Percentiles rank a stretch among this genome's conserved stretches.
Conservation (phyloP, 2,888 invertebrate genomes). For the Tromatobia lineatoria region DNA sequence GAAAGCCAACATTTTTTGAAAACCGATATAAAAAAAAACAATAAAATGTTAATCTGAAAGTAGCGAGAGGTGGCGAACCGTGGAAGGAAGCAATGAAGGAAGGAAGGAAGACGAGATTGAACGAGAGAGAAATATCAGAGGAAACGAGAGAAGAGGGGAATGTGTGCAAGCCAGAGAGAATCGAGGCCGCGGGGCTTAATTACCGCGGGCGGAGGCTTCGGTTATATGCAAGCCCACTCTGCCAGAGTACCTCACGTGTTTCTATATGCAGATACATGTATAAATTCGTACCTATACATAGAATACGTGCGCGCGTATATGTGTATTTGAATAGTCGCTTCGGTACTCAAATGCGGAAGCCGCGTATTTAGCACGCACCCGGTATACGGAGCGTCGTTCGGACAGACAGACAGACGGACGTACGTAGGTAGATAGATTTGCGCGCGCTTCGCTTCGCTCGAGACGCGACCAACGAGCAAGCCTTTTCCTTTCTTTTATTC, state of each 20-base stretch:
- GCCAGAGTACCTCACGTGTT: slow-evolving; percentile 8
- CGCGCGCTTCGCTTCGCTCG: slow-evolving; percentile 40
- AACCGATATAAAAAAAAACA: background rate
- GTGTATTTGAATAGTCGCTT: slow-evolving; percentile 44
- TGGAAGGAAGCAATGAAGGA: slow-evolving; percentile 45
- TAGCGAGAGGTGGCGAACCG: background rate
- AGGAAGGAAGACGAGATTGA: slow-evolving; percentile 57
- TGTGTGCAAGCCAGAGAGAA: background rate
- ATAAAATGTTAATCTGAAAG: background rate
- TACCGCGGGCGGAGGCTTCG: slow-evolving; percentile 52
- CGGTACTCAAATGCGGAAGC: slow-evolving; percentile 72
- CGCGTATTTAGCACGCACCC: slow-evolving; percentile 68
- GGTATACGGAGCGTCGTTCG: slow-evolving; percentile 55
- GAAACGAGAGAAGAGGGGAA: slow-evolving; percentile 44
- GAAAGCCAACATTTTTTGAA: no score
- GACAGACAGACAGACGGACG: slow-evolving; percentile 5
- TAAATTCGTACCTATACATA: slow-evolving; percentile 25
- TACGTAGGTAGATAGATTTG: slow-evolving; percentile 37
- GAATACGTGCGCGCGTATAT: background rate
- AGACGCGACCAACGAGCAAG: slow-evolving; percentile 37
- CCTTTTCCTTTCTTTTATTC: slow-evolving; percentile 25
- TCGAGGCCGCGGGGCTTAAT: slow-evolving; percentile 63
- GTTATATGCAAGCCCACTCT: background rate
- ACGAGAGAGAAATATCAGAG: slow-evolving; percentile 51
- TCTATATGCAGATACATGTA: slow-evolving; percentile 4